Evolutionary conservation across 2,888 invertebrate species (phyloP), one percentile per base, ranked within the genome.

Genomic region (Lissonota sp.): DNA sequence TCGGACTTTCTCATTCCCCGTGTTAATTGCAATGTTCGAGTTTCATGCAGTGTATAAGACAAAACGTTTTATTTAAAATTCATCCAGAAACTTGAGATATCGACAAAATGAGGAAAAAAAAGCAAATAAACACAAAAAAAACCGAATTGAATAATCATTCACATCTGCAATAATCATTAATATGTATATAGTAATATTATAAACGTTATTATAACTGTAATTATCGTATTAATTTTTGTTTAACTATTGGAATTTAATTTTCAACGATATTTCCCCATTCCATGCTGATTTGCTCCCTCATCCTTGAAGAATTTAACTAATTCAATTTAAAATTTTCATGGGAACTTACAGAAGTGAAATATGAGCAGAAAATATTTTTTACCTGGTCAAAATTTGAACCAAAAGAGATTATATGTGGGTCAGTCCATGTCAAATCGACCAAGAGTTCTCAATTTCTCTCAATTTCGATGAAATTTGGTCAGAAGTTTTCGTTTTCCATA

Each of bases 131-230:
- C 10, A 42, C 4, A 39, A 63, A 67, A n/a, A 46, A 46, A 58
- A 64, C 64, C 26, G 26, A 69, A 77, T 72, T 14, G 51, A 79
- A 79, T 71, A 53, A 69, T 73, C 77, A 71, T 70, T 67, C 72
- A 80, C 80, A 80, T 67, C 66, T 55, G 26, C 26, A 26, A 72
- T 46, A 72, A 73, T 60, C 66, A 80, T 80, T 76, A 55, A 77
- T 77, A 70, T 82, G 82, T 82, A 82, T 71, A 82, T 82, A 82
- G 77, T 80, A 60, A 82, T 80, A 78, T 78, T 80, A 78, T 78
- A 75, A 82, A 78, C 77, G 69, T 81, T 77, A 81, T 81, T 78
- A 81, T 77, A 80, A 77, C 73, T 83, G 76, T 75, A 78, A 82
- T 67, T 55, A 79, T 62, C 42, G 53, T 69, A 67, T 46, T 70